Percentiles rank a stretch among this genome's conserved stretches.
Conservation (phyloP, 1,140 invertebrate species). For the Neodiprion virginianus region DNA sequence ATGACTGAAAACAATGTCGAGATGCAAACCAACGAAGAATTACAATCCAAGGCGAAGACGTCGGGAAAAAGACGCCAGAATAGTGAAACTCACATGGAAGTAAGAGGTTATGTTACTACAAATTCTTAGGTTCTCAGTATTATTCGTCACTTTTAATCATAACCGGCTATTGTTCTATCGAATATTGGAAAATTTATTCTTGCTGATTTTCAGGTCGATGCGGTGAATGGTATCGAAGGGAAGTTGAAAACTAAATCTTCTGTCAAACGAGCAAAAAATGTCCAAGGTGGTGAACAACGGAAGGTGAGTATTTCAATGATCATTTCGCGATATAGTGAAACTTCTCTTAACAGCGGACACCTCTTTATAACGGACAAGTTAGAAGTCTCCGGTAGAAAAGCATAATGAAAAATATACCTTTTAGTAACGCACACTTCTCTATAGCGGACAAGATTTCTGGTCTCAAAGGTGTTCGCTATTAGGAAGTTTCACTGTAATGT, state of each 20-base stretch:
- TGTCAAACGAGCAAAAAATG: slow-evolving; percentile 63
- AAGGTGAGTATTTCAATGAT: slow-evolving; percentile 52
- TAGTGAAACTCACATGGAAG: slow-evolving; percentile 42
- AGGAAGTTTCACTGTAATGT: not conserved
- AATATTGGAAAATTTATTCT: slow-evolving; percentile 14
- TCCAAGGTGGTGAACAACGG: slow-evolving; percentile 61
- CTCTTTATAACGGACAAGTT: too few relatives aligned
- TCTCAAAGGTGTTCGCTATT: not conserved
- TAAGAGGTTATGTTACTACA: slow-evolving; percentile 33
- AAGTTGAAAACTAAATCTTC: slow-evolving; percentile 57
- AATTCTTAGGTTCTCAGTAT: slow-evolving; percentile 2
- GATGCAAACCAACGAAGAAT: not conserved
- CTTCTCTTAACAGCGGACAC: too few relatives aligned
- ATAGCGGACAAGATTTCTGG: not conserved
- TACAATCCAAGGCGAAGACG: slow-evolving; percentile 18
- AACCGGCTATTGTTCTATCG: slow-evolving; percentile 14
- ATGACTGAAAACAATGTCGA: not conserved
- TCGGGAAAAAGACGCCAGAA: slow-evolving; percentile 32
- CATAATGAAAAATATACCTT: too few relatives aligned
- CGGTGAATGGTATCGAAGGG: slow-evolving; percentile 70
- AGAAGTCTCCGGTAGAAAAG: too few relatives aligned
- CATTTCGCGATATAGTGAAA: not conserved
- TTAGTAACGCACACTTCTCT: too few relatives aligned
- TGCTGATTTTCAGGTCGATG: slow-evolving; percentile 61
- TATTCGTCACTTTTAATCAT: not conserved